Percentiles rank a stretch among this genome's conserved stretches.
Evolutionary conservation across 2,797 vertebrate species (phyloP).

Genomic region (Numenius phaeopus): DNA sequence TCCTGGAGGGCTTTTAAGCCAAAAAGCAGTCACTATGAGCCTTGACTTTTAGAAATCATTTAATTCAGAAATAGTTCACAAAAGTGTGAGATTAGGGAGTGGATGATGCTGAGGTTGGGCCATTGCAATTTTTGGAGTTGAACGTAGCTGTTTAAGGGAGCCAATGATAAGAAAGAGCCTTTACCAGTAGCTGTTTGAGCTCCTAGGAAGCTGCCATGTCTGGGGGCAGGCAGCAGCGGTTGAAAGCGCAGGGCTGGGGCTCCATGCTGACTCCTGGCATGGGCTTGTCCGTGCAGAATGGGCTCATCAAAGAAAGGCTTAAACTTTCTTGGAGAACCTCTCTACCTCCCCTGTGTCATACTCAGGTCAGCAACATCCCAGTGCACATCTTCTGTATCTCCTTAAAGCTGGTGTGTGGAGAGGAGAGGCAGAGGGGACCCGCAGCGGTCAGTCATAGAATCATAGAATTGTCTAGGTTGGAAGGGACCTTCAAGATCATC

Average conservation of each 20-base stretch:
- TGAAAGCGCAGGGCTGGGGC: neutral
- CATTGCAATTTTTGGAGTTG: neutral
- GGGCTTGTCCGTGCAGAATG: neutral
- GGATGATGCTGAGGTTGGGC: neutral
- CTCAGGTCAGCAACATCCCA: neutral
- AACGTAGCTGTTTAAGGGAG: neutral
- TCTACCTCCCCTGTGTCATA: neutral
- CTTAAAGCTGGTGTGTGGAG: neutral
- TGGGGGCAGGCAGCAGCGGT: neutral
- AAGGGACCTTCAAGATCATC: too few relatives aligned
- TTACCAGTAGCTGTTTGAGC: neutral
- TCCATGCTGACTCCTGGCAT: neutral
- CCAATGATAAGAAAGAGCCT: neutral
- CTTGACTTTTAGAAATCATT: neutral
- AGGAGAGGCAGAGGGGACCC: neutral
- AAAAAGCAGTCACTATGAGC: neutral
- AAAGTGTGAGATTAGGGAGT: neutral
- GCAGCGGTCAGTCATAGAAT: rapidly evolving
- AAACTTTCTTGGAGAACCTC: neutral
- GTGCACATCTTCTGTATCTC: neutral
- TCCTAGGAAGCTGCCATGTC: neutral
- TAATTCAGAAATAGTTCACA: neutral
- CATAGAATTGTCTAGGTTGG: too few relatives aligned
- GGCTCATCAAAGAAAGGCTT: neutral
- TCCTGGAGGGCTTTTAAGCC: neutral